These are phyloP conservation scores for Entomobrya multifasciata DNA, from an alignment of 2,888 invertebrate genomes.

Conservation along the genomic window DNA sequence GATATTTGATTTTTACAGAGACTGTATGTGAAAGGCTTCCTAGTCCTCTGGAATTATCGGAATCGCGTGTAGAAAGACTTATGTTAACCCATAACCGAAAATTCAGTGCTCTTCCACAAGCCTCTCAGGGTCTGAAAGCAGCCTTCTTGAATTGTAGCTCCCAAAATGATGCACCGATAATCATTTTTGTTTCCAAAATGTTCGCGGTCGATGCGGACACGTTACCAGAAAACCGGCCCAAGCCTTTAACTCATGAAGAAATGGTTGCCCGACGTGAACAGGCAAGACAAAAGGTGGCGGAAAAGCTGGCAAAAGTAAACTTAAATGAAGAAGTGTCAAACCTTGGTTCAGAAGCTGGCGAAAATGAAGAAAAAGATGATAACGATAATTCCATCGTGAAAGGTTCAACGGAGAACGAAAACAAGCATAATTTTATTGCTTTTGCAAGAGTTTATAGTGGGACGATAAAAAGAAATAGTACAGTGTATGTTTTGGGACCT, in stretches of 20 bases:
- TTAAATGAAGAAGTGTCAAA: conserved; percentile 53
- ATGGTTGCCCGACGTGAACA: conserved; percentile 86
- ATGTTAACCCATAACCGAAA: conserved; percentile 88
- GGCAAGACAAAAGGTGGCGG: conserved; percentile 86
- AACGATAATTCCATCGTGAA: conserved; percentile 58
- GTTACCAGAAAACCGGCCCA: conserved; percentile 90
- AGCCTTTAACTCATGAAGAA: conserved; percentile 89
- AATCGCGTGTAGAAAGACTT: conserved; percentile 90
- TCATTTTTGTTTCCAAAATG: conserved; percentile 94
- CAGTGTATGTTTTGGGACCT: conserved; percentile 91
- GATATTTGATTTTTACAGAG: conserved; percentile 81
- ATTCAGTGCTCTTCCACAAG: conserved; percentile 86
- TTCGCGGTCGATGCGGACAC: conserved; percentile 88
- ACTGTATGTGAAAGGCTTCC: conserved; percentile 92
- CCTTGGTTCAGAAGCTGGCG: conserved; percentile 24
- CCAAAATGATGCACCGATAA: conserved; percentile 85
- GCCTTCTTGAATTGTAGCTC: conserved; percentile 87
- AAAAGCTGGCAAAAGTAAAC: conserved; percentile 81
- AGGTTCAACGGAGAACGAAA: conserved; percentile 74
- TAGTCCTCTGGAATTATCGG: conserved; percentile 88
- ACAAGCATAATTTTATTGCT: conserved; percentile 89
- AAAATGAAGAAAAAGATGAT: conserved; percentile 62
- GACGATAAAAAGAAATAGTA: conserved; percentile 87
- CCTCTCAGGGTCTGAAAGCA: conserved; percentile 87
- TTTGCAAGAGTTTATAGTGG: conserved; percentile 97